Conservation (phyloP, 2,113 vertebrate genomes). For the Protobothrops flavoviridis region DNA sequence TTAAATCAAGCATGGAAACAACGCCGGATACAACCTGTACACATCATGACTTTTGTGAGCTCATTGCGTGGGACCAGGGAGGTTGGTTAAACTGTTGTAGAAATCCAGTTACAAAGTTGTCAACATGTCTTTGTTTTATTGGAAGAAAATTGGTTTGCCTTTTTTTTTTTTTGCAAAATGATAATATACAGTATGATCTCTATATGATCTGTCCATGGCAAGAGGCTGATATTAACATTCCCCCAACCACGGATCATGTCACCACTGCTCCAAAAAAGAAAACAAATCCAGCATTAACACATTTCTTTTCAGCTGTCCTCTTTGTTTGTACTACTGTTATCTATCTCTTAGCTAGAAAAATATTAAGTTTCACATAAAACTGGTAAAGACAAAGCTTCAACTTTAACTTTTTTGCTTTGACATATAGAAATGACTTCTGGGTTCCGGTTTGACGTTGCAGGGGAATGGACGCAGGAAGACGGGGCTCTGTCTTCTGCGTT, state of each 20-base stretch:
- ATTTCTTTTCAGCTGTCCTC: background rate
- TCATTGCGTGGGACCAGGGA: slow-evolving; percentile 95
- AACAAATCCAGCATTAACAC: no score
- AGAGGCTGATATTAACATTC: no score
- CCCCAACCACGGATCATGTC: no score
- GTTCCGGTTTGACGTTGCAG: no score
- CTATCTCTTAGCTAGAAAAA: background rate
- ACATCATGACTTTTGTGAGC: slow-evolving; percentile 98
- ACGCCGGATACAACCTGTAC: slow-evolving; percentile 92
- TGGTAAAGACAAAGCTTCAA: background rate
- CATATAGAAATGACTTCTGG: background rate
- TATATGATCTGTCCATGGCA: background rate
- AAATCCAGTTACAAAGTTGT: slow-evolving; percentile 59
- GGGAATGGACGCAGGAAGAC: no score
- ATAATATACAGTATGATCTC: background rate
- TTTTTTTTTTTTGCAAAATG: background rate
- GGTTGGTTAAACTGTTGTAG: slow-evolving; percentile 81
- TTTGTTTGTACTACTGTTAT: background rate
- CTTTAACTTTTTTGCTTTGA: background rate
- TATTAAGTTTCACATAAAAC: background rate
- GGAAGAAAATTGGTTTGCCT: slow-evolving; percentile 46
- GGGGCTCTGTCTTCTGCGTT: no score
- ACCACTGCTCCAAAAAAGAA: no score
- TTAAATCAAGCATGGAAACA: slow-evolving; percentile 97
- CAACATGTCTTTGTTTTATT: slow-evolving; percentile 51